Evolutionary conservation across 2,888 invertebrate species (phyloP), one percentile per base, ranked within the genome.

Genomic region (Argyresthia albistria): DNA sequence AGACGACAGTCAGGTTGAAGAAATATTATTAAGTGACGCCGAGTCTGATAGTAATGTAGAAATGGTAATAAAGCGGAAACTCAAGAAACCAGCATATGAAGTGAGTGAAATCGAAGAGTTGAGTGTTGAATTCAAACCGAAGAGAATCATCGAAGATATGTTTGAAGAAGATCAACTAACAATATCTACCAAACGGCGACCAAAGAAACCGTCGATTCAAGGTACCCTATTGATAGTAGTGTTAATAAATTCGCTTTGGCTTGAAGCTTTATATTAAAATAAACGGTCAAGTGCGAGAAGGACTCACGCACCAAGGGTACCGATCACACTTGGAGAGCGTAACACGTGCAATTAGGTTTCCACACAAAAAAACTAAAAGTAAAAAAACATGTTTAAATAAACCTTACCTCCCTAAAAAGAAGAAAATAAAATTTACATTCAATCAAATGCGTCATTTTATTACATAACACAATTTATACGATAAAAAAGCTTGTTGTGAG

Each of bases 141-240:
- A 78, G 56, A 71, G 69, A 64, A 64, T 75, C 54, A 69, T 69
- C 47, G 69, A 76, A 57, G 80, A 89, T 60, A 67, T 76, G 1
- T 91, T 86, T 66, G 91, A 90, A 72, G 93, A 92, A 73, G 92
- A 92, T 65, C 89, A 91, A 55, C 73, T 93, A 42, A 92, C 91
- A n/a, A 76, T 93, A 61, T 91, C 91, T 69, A 81, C 92, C 45
- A 93, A 91, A 73, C 84, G 90, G 58, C 91, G 90, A 72, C 90
- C 91, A 62, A 90, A 90, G 53, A 88, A 89, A 61, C 89, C 90
- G 36, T 89, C 90, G 46, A 82, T 91, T 57, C 91, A 92, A 92
- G 93, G 93, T 93, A 80, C 57, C 67, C 10, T 35, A 14, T n/a
- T 25, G n/a, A 39, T 39, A 39, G 10, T n/a, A 8, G 9, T 11